These are phyloP conservation scores for Drosophila pachea DNA, from an alignment of 1,140 invertebrate species.

Conservation along the genomic window DNA sequence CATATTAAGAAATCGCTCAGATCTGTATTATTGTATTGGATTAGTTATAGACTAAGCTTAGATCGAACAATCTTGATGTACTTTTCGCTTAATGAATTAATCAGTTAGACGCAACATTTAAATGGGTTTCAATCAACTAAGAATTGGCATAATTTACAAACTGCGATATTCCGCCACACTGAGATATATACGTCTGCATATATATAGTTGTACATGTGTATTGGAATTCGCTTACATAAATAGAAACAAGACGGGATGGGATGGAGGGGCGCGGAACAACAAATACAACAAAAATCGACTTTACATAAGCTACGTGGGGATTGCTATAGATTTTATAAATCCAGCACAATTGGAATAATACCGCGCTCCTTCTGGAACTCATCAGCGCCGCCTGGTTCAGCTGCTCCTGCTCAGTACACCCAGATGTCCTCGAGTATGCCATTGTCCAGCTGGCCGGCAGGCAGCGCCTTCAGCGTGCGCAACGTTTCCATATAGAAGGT, in stretches of 20 bases:
- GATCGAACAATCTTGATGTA: neutral
- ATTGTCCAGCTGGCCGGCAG: conserved; percentile 85
- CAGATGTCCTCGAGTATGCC: conserved; percentile 90
- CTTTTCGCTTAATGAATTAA: neutral
- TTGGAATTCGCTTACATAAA: conserved; percentile 23
- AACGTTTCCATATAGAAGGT: conserved; percentile 97
- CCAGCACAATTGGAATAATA: conserved; percentile 44
- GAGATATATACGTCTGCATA: neutral
- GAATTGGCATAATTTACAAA: neutral
- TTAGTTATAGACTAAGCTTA: conserved; percentile 1
- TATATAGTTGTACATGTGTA: conserved; percentile 8
- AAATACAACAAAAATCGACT: neutral
- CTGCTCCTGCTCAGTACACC: conserved; percentile 66
- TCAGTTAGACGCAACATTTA: neutral
- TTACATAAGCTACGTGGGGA: neutral
- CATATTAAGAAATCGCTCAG: too few relatives aligned
- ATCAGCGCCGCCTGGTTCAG: too few relatives aligned
- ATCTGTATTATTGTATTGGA: conserved; percentile 10
- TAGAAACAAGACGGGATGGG: conserved; percentile 16
- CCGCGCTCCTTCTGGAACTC: conserved; percentile 6
- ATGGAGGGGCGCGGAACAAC: neutral
- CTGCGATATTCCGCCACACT: neutral
- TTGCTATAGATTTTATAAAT: conserved; percentile 33
- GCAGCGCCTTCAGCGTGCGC: conserved; percentile 89
- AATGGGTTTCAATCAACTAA: neutral